phyloP scores from a whole-genome alignment of 2,888 invertebrate genomes.

The Ophion ellenae region DNA sequence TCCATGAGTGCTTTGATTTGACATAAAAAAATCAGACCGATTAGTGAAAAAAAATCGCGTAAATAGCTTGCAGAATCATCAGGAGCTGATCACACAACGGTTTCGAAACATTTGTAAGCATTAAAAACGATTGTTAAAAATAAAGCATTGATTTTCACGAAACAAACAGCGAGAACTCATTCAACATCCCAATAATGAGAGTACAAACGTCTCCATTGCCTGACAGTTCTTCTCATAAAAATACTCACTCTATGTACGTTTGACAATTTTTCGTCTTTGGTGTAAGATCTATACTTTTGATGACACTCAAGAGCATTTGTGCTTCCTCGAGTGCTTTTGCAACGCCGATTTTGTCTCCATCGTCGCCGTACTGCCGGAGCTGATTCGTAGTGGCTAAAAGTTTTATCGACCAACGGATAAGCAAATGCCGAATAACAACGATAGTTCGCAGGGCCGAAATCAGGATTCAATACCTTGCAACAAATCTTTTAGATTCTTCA shows the following conservation, averaged over 20 bases:
- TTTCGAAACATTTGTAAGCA: no score
- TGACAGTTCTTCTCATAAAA: not conserved
- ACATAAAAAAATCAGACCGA: no score
- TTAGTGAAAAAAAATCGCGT: no score
- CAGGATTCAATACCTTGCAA: slow-evolving; percentile 77
- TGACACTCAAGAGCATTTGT: slow-evolving; percentile 83
- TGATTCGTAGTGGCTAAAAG: slow-evolving; percentile 74
- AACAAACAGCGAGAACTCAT: no score
- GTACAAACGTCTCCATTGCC: not conserved
- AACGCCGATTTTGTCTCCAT: slow-evolving; percentile 85
- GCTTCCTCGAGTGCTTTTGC: slow-evolving; percentile 85
- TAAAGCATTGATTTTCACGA: no score
- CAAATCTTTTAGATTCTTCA: slow-evolving; percentile 80
- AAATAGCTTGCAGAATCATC: no score
- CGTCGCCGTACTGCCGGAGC: slow-evolving; percentile 83
- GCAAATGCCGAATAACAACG: not conserved
- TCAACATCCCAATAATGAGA: not conserved
- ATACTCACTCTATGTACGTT: slow-evolving; percentile 78
- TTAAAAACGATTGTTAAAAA: no score
- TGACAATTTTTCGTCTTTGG: slow-evolving; percentile 81
- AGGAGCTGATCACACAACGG: no score
- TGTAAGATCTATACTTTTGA: slow-evolving; percentile 81
- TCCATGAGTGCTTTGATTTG: no score
- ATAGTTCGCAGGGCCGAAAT: not conserved
- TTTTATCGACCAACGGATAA: not conserved